Percentiles rank a stretch among this genome's conserved stretches.
These are phyloP conservation scores for Pelmatolapia mariae DNA, from an alignment of 2,113 vertebrate genomes.

Conservation along the genomic window DNA sequence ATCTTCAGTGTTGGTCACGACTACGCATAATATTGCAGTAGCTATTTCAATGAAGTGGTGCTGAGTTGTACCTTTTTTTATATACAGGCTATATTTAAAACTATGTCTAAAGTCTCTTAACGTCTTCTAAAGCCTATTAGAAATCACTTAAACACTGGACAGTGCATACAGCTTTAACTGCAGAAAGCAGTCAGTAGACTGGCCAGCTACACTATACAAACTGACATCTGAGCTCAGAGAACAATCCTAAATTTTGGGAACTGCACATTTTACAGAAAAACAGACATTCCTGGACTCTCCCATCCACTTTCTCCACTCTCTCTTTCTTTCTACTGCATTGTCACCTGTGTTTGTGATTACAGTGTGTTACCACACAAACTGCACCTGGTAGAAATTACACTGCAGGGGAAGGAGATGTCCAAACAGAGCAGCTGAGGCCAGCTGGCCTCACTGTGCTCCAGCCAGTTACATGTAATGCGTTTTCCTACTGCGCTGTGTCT, in stretches of 20 bases:
- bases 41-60: background rate
- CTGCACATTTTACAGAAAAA: background rate
- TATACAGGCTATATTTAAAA: background rate
- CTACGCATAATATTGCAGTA: rapidly evolving
- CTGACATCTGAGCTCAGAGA: background rate
- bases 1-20: background rate
- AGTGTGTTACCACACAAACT: background rate
- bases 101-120: background rate
- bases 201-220: background rate
- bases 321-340: background rate
- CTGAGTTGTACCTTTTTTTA: background rate
- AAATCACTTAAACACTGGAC: background rate
- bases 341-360: background rate
- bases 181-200: background rate
- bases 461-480: background rate
- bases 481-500: background rate
- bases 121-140: rapidly evolving
- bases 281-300: background rate
- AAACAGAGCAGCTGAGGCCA: background rate
- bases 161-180: background rate
- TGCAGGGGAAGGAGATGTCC: conserved; percentile 18
- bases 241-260: background rate
- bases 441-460: background rate
- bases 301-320: background rate
- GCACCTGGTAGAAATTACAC: conserved; percentile 38